These are phyloP conservation scores for Muscicapa comitata DNA, from an alignment of 2,797 vertebrate genomes.

Conservation along the genomic window DNA sequence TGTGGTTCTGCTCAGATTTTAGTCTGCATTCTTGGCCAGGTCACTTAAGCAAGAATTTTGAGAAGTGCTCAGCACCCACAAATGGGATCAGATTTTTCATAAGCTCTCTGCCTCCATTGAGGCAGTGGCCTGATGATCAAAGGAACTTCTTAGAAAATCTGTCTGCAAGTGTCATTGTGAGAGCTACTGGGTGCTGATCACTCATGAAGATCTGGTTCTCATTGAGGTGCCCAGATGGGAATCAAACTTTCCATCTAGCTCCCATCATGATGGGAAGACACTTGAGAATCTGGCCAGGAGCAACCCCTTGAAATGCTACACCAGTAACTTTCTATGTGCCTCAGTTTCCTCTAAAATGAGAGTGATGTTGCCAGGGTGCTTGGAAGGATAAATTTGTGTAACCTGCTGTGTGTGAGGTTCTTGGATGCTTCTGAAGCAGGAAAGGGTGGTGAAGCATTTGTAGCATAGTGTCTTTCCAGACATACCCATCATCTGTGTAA, in stretches of 20 bases:
- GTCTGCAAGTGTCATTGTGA: background rate
- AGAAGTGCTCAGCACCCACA: constrained; percentile 31
- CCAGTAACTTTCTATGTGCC: background rate
- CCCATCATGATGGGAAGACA: background rate
- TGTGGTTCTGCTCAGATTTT: constrained; percentile 39
- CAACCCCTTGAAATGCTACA: background rate
- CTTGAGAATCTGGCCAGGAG: background rate
- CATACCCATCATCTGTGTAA: constrained; percentile 4
- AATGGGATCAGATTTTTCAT: constrained; percentile 10
- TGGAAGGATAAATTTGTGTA: constrained; percentile 32
- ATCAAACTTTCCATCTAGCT: background rate
- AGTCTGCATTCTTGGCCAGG: constrained; percentile 44
- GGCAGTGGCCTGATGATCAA: background rate
- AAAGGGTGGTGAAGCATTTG: background rate
- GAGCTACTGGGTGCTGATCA: constrained; percentile 19
- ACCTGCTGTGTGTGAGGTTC: background rate
- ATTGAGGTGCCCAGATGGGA: background rate
- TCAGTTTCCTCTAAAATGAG: background rate
- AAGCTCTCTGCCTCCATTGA: background rate
- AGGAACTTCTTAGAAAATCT: constrained; percentile 7
- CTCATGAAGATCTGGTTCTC: constrained; percentile 3
- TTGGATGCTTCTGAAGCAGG: background rate
- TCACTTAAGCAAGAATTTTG: constrained; percentile 48
- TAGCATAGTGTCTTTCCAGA: background rate
- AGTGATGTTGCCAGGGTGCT: background rate